Percentiles rank a stretch among this genome's conserved stretches.
Conservation (phyloP, 2,888 invertebrate genomes). For the Noctua comes region DNA sequence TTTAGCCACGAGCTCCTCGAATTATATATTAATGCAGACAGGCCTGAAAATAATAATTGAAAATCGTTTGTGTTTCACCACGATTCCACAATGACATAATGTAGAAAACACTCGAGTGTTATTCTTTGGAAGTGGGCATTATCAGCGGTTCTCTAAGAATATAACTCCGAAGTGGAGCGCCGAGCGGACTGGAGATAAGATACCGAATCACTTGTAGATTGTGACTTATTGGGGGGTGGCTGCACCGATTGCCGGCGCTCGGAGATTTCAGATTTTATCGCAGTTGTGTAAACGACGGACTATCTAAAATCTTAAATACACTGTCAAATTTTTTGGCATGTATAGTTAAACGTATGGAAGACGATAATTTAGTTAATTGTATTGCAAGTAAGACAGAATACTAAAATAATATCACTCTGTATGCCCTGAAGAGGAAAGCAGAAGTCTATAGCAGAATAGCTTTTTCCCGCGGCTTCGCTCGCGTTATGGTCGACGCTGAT, state of each 20-base stretch:
- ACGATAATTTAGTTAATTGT: not conserved
- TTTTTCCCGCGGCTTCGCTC: not conserved
- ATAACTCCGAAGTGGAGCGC: constrained; percentile 41
- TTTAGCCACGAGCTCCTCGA: not conserved
- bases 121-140: constrained; percentile 30
- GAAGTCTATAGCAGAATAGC: too few species aligned
- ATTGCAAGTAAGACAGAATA: not conserved
- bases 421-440: not conserved
- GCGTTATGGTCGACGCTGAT: not conserved
- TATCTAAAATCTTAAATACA: not conserved
- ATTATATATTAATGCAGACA: not conserved
- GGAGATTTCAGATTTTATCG: constrained; percentile 12
- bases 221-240: constrained; percentile 27
- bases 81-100: constrained; percentile 12
- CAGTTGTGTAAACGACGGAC: not conserved
- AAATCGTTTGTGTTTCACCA: not conserved
- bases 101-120: constrained; percentile 16
- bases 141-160: constrained; percentile 48
- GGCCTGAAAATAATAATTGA: not conserved
- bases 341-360: not conserved
- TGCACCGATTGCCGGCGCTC: constrained; percentile 19
- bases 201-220: constrained; percentile 47
- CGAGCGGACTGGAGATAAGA: constrained; percentile 49
- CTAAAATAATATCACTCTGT: not conserved
- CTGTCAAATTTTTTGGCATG: not conserved